Evolutionary conservation across 1,140 invertebrate genomes (phyloP), one percentile per base, ranked within the genome.

Genomic region (Papilio polyxenes): DNA sequence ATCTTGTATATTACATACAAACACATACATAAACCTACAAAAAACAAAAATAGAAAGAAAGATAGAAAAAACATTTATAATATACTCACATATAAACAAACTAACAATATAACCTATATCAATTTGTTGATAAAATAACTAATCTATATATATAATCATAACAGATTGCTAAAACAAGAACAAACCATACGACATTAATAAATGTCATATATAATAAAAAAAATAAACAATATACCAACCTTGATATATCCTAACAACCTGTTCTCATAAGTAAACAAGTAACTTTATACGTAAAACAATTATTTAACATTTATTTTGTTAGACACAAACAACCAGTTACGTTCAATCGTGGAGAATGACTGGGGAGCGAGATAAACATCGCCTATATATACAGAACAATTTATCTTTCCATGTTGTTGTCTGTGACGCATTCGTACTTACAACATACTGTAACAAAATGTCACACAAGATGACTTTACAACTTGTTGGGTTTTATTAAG

Each of bases 151-250:
- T n/a, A n/a, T n/a, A n/a, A n/a, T n/a, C 49, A 15, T 51, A 51
- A 51, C 10, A 51, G 10, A 51, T 51, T 31, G 23, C 40, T 7
- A 44, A 53, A 53, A 13, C 2, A 53, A 53, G 15, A 13, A 53
- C 15, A 53, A 53, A 17, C 13, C 40, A 44, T 7, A 3, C 40
- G 15, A 15, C 7, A 17, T 53, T 53, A 6, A 17, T 53, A 53
- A 53, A 53, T 15, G 7, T 17, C 13, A 6, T 53, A 53, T 44
- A 3, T 44, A 62, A 20, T 62, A 62, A 20, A 17, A 59, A n/a
- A 62, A 62, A n/a, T n/a, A n/a, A n/a, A 62, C 20, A 59, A 59
- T n/a, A 62, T n/a, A n/a, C 59, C 20, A 62, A 62, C 59, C 20
- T 23, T 65, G 62, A 13, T 31, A 65, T 31, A 65, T 3, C 10